Evolutionary conservation across 2,797 vertebrate species (phyloP).

Genomic region (Oreochromis mossambicus): DNA sequence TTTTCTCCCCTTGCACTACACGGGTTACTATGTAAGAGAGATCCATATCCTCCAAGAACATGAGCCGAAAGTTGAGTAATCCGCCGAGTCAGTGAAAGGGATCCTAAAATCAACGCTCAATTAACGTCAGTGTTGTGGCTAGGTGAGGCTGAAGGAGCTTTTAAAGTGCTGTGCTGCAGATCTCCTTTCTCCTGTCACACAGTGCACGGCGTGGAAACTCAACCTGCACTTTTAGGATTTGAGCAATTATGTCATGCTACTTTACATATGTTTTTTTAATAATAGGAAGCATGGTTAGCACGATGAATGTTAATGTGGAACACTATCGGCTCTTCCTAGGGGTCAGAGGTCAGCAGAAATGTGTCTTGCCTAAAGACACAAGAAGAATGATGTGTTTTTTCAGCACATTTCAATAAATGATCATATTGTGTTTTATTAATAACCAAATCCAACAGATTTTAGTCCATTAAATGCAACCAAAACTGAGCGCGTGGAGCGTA

Average conservation of each 20-base stretch:
- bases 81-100: constrained; percentile 73
- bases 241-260: not conserved
- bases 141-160: constrained; percentile 78
- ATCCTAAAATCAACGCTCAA: constrained; percentile 75
- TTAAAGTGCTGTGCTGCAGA: constrained; percentile 70
- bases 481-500: not conserved
- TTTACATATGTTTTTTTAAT: not conserved
- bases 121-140: constrained; percentile 76
- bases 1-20: not conserved
- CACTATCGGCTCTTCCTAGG: not conserved
- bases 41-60: constrained; percentile 8
- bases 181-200: constrained; percentile 60
- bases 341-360: constrained; percentile 29
- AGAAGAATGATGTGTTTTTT: not conserved
- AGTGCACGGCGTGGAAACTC: not conserved
- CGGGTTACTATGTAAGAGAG: not conserved
- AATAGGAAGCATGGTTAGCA: not conserved
- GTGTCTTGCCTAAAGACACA: not conserved
- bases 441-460: not conserved
- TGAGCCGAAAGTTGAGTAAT: constrained; percentile 48
- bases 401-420: not conserved
- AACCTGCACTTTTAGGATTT: constrained; percentile 25
- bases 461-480: not conserved
- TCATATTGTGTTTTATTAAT: not conserved
- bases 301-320: not conserved